Conservation (phyloP, 2,888 invertebrate species). For the Horisme vitalbata region DNA sequence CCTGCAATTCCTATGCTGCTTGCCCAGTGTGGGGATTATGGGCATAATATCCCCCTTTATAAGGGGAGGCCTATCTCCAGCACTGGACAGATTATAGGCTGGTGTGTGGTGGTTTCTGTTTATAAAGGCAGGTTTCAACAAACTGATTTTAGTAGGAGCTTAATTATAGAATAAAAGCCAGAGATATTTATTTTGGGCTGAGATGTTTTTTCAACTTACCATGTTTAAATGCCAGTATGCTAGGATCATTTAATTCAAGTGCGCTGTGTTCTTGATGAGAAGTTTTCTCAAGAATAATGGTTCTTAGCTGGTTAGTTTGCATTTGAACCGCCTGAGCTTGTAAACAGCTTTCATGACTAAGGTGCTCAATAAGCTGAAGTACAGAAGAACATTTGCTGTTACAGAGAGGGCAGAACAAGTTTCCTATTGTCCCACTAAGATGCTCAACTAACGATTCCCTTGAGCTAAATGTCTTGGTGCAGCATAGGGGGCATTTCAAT, state of each 20-base stretch:
- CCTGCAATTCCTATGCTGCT: too few species aligned
- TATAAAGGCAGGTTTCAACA: too few species aligned
- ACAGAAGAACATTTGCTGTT: constrained; percentile 78
- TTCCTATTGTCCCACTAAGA: constrained; percentile 71
- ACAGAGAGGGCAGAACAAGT: constrained; percentile 84
- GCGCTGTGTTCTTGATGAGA: constrained; percentile 19
- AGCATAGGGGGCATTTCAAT: constrained; percentile 85
- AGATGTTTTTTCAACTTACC: constrained; percentile 38
- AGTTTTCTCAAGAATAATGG: constrained; percentile 16
- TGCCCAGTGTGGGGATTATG: too few species aligned
- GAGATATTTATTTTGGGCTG: too few species aligned
- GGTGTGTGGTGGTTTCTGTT: too few species aligned
- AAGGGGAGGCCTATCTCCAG: too few species aligned
- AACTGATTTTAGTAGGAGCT: too few species aligned
- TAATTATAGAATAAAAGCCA: too few species aligned
- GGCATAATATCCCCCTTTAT: too few species aligned
- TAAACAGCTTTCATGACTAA: constrained; percentile 65
- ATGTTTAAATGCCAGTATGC: constrained; percentile 27
- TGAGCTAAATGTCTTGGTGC: constrained; percentile 83
- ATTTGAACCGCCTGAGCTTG: constrained; percentile 33
- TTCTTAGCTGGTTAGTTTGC: constrained; percentile 22
- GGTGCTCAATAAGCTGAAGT: constrained; percentile 81
- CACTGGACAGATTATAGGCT: too few species aligned
- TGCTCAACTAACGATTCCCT: constrained; percentile 79
- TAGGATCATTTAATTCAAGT: constrained; percentile 24